Base-by-base conservation (phyloP, 53 echinoderm and acorn worm species). In the Zoroaster sp. region DNA sequence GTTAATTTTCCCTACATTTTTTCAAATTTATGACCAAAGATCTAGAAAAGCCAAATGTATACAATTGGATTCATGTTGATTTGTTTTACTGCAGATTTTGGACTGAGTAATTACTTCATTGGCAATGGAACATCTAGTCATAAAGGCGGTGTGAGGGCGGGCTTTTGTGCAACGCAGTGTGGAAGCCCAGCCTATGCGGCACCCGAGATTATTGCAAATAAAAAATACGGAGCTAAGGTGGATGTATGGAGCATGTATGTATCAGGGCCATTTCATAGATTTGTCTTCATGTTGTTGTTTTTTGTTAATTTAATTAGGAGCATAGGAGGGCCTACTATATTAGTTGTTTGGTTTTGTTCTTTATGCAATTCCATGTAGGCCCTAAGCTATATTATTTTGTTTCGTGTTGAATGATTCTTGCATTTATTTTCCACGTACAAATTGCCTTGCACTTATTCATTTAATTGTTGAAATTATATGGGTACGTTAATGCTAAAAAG, bases 231-330 rank as follows among this genome's bases (percentile, higher is more conserved):
- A 25, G 89, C 99, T 9, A 99, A 96, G 55, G 99, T 99, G n/a
- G 99, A 99, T 55, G 99, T 99, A 8, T 99, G 99, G 99, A 99
- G 99, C 83, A 94, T 99, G 99, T 99, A 91, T 91, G 98, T 87
- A 69, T 37, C 25, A 34, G 30, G 25, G 6, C 35, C 25, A 71
- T 18, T 71, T 71, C 13, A 34, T 37, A 18, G 30, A n/a, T n/a
- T n/a, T n/a, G n/a, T n/a, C n/a, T n/a, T n/a, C n/a, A n/a, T n/a
- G n/a, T n/a, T n/a, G n/a, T n/a, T n/a, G n/a, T n/a, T n/a, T n/a
- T n/a, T n/a, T n/a, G n/a, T n/a, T n/a, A n/a, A n/a, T n/a, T n/a
- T n/a, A n/a, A n/a, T n/a, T n/a, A n/a, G n/a, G n/a, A n/a, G n/a
- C n/a, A n/a, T n/a, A n/a, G n/a, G n/a, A n/a, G n/a, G n/a, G n/a